Evolutionary conservation across 1,140 invertebrate genomes (phyloP).

Genomic region (Drosophila ambigua): DNA sequence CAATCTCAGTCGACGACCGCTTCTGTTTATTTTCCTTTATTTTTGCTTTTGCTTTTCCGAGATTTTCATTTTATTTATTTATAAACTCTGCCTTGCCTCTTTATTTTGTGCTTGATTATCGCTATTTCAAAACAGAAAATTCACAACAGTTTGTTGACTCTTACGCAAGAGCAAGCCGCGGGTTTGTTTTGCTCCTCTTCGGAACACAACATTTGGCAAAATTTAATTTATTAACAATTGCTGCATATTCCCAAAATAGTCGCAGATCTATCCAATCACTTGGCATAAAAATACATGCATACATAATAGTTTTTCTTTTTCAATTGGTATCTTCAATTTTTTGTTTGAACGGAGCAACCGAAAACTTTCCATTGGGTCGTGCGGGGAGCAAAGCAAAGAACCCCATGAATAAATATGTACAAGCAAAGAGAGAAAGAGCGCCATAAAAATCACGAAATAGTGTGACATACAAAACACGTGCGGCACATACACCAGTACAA

Average conservation of each 20-base stretch:
- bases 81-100: constrained; percentile 41
- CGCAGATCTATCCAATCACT: constrained; percentile 10
- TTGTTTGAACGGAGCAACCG: background rate
- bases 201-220: constrained; percentile 48
- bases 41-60: constrained; percentile 31
- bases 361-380: constrained; percentile 69
- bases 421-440: constrained; percentile 33
- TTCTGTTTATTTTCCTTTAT: constrained; percentile 68
- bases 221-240: constrained; percentile 67
- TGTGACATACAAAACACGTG: constrained; percentile 42
- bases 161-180: constrained; percentile 55
- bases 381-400: constrained; percentile 39
- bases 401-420: constrained; percentile 23
- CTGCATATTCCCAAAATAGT: constrained; percentile 42
- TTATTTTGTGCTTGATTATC: constrained; percentile 17
- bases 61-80: constrained; percentile 71
- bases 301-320: constrained; percentile 5
- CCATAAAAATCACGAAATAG: constrained; percentile 43
- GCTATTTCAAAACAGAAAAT: constrained; percentile 28
- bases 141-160: constrained; percentile 73
- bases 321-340: background rate
- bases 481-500: constrained; percentile 5
- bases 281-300: constrained; percentile 15
- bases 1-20: constrained; percentile 51
- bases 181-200: constrained; percentile 47